Conservation (phyloP, 2,797 vertebrate genomes). For the Dryobates pubescens region DNA sequence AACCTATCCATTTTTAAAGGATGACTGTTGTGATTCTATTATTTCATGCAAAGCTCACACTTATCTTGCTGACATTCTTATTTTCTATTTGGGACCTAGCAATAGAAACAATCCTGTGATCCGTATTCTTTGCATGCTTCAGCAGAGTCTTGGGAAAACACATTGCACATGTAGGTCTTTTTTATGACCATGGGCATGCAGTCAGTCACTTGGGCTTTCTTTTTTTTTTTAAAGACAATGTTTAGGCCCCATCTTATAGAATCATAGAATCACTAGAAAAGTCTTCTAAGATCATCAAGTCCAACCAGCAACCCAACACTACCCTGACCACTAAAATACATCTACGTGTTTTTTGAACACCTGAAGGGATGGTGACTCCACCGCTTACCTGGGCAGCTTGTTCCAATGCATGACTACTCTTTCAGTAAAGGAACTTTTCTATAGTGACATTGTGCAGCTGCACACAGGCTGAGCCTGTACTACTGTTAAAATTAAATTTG, state of each 20-base stretch:
- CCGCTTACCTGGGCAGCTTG: no score
- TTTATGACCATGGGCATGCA: not conserved
- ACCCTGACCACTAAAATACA: no score
- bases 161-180: not conserved
- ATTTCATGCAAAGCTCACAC: not conserved
- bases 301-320: no score
- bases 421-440: no score
- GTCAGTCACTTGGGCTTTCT: not conserved
- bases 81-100: not conserved
- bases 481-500: not conserved
- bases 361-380: no score
- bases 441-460: not conserved
- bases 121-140: not conserved
- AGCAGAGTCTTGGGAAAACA: not conserved
- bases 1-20: not conserved
- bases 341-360: no score
- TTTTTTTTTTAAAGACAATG: not conserved
- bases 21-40: not conserved
- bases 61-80: not conserved
- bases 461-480: not conserved
- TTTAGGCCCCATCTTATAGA: not conserved
- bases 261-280: no score
- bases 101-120: not conserved
- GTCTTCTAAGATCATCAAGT: no score
- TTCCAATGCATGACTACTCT: no score